A percentile compares a stretch with the other conserved stretches of the same genome.
phyloP scores from a whole-genome alignment of 2,113 vertebrate genomes.

The Picathartes gymnocephalus region DNA sequence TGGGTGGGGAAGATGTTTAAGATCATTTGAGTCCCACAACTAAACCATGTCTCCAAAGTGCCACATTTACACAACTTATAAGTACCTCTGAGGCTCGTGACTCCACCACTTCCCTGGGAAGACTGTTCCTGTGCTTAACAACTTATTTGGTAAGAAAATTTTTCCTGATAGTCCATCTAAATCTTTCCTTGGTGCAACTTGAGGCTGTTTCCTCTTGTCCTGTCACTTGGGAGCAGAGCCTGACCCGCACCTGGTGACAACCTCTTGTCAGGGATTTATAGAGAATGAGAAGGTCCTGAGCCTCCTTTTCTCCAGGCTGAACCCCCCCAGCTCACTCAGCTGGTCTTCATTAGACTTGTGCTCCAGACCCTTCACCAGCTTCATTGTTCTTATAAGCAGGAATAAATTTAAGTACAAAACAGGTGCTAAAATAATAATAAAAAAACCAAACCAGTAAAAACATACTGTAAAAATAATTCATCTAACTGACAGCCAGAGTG shows the following conservation, averaged over 20 bases:
- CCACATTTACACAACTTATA: neutral
- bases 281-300: neutral
- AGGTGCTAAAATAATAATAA: neutral
- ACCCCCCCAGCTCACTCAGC: neutral
- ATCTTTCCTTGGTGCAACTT: neutral
- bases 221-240: neutral
- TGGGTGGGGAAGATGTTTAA: neutral
- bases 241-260: neutral
- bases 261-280: neutral
- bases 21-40: neutral
- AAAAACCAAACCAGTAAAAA: neutral
- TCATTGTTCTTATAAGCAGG: neutral
- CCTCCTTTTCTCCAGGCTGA: neutral
- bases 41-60: accelerated
- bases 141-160: neutral
- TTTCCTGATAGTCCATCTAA: neutral
- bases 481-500: neutral
- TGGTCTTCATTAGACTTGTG: neutral
- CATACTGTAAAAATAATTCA: neutral
- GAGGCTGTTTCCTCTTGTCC: neutral
- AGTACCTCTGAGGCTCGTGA: neutral
- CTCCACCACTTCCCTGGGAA: neutral
- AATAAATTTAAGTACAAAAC: neutral
- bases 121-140: neutral
- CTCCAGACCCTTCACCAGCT: neutral